Evolutionary conservation across 2,113 vertebrate species (phyloP).

Genomic region (Atrichornis clamosus): DNA sequence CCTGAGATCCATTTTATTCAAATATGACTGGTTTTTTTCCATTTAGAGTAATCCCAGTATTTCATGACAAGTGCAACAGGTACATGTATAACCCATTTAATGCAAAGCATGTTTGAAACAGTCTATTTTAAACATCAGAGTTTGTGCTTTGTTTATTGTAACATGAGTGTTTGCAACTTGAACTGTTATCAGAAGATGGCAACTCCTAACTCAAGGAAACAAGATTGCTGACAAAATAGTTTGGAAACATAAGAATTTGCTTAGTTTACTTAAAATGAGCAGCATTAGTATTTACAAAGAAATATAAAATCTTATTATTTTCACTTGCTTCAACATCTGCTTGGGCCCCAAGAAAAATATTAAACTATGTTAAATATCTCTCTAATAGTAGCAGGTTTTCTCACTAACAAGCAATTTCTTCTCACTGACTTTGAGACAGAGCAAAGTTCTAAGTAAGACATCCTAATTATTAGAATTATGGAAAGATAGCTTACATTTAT

Average conservation of each 20-base stretch:
- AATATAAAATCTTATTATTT: neutral
- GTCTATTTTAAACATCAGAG: neutral
- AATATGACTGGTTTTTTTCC: neutral
- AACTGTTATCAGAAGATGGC: neutral
- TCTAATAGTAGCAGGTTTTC: neutral
- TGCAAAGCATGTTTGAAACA: neutral
- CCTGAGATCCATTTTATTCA: neutral
- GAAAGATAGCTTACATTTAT: slow-evolving; percentile 27
- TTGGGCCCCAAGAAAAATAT: neutral
- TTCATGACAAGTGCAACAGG: neutral
- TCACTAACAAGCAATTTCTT: neutral
- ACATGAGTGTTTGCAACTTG: rapidly evolving
- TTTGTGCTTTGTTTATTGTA: neutral
- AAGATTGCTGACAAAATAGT: neutral
- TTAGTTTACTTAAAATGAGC: neutral
- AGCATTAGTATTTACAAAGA: neutral
- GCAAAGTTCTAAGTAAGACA: neutral
- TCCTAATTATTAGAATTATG: slow-evolving; percentile 21
- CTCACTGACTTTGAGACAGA: neutral
- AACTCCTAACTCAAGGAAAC: neutral
- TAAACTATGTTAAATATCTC: neutral
- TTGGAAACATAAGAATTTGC: neutral
- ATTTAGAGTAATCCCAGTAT: neutral
- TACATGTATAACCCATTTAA: neutral
- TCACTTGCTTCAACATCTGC: neutral